Conservation (phyloP, 2,113 vertebrate genomes). For the Thymallus thymallus region DNA sequence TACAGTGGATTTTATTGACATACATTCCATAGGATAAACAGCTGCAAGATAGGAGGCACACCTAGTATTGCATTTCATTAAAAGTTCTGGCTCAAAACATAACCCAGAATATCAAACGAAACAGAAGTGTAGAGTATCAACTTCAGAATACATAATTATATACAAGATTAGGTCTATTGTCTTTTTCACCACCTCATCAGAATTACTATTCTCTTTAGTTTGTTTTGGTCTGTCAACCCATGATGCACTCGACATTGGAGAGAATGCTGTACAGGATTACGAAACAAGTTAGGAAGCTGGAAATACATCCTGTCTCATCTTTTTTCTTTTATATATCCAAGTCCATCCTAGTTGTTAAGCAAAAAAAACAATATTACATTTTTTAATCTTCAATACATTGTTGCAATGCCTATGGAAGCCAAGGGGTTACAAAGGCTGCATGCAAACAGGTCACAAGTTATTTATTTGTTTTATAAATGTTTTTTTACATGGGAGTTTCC, state of each 20-base stretch:
- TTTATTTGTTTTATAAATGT: conserved; percentile 9
- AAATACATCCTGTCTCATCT: conserved; percentile 66
- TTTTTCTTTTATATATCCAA: conserved; percentile 39
- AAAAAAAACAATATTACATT: too few species aligned
- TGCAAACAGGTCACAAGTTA: conserved; percentile 95
- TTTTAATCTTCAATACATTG: conserved; percentile 61
- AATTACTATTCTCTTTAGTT: conserved; percentile 81
- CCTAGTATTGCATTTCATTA: conserved; percentile 99
- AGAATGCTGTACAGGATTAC: conserved; percentile 94
- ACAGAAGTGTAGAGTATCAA: conserved; percentile 97
- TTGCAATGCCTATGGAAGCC: conserved; percentile 83
- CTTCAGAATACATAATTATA: conserved; percentile 97
- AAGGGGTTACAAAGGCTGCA: conserved; percentile 90
- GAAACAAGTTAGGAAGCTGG: conserved; percentile 77
- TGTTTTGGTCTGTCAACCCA: conserved; percentile 83
- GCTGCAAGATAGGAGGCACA: conserved; percentile 99
- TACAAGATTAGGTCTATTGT: conserved; percentile 95
- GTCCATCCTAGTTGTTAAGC: conserved; percentile 75
- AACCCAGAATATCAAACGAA: conserved; percentile 99
- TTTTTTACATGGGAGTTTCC: conserved; percentile 49
- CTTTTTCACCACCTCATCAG: conserved; percentile 85
- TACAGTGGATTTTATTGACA: conserved; percentile 99
- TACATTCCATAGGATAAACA: conserved; percentile 99
- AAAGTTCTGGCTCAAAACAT: conserved; percentile 99
- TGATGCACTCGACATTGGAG: conserved; percentile 87